Evolutionary conservation across 2,797 vertebrate species (phyloP).

Genomic region (Muscicapa striata): DNA sequence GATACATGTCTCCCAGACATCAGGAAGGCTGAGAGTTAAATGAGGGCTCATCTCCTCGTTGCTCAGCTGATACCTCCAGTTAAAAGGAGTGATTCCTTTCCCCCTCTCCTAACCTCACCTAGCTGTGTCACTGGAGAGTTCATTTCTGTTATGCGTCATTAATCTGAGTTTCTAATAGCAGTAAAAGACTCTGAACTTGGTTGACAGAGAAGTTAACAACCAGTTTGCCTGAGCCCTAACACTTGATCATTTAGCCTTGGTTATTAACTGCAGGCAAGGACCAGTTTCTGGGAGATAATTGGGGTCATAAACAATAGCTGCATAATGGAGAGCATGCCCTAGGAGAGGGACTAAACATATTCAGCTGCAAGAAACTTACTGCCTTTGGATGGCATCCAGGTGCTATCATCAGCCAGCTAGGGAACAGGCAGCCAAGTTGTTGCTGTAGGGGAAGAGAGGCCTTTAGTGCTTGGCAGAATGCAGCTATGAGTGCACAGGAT

Average conservation of each 20-base stretch:
- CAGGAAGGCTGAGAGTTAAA: background rate
- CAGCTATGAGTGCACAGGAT: background rate
- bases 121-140: background rate
- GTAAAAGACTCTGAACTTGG: conserved; percentile 15
- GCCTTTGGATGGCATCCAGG: conserved; percentile 50
- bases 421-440: background rate
- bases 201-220: conserved; percentile 44
- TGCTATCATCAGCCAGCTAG: conserved; percentile 34
- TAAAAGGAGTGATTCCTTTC: background rate
- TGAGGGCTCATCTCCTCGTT: background rate
- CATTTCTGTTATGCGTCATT: conserved; percentile 45
- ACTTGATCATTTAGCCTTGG: conserved; percentile 56
- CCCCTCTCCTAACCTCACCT: background rate
- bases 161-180: conserved; percentile 36
- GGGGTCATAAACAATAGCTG: conserved; percentile 49
- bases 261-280: conserved; percentile 67
- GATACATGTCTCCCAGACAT: background rate
- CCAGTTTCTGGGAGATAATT: conserved; percentile 50
- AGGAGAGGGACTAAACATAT: conserved; percentile 22
- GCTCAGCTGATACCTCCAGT: background rate
- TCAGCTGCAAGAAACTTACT: conserved; percentile 47
- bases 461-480: background rate
- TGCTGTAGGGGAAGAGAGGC: conserved; percentile 7
- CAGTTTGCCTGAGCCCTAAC: conserved; percentile 37
- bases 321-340: conserved; percentile 19